A percentile compares a stretch with the other conserved stretches of the same genome.
These are phyloP conservation scores for Orthochromis malagaraziensis DNA, from an alignment of 2,113 vertebrate genomes.

Conservation along the genomic window DNA sequence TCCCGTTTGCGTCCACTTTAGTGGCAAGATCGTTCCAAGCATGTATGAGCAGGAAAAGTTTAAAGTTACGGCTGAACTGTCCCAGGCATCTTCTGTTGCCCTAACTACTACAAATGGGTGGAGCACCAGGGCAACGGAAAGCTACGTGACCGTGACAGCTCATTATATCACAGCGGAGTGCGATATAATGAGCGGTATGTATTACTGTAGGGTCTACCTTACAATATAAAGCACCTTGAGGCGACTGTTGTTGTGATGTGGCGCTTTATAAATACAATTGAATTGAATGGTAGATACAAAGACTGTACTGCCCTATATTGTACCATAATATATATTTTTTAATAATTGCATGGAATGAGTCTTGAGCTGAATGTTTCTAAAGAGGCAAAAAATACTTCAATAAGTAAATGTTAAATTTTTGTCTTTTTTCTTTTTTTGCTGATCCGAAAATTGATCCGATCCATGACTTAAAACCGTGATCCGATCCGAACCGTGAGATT, in stretches of 20 bases:
- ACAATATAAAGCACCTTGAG: not conserved
- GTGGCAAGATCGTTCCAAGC: not conserved
- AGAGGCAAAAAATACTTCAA: not conserved
- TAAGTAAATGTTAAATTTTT: not conserved
- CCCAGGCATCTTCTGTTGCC: not conserved
- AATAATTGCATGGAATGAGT: not conserved
- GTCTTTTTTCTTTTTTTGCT: not conserved
- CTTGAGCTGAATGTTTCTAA: not conserved
- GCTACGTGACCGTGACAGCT: rapidly evolving
- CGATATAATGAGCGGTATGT: not conserved
- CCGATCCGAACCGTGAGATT: rapidly evolving
- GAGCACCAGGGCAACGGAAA: rapidly evolving
- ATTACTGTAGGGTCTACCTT: rapidly evolving
- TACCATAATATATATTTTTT: not conserved
- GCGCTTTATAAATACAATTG: not conserved
- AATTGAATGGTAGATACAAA: not conserved
- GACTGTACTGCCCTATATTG: rapidly evolving
- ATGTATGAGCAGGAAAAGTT: not conserved
- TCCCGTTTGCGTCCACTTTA: not conserved
- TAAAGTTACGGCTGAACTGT: not conserved
- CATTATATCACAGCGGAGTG: not conserved
- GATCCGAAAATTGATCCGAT: not conserved
- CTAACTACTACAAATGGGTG: not conserved
- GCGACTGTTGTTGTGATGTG: rapidly evolving
- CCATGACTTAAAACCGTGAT: rapidly evolving